Evolutionary conservation across 2,113 vertebrate genomes (phyloP).

Genomic region (Clarias batrachus): DNA sequence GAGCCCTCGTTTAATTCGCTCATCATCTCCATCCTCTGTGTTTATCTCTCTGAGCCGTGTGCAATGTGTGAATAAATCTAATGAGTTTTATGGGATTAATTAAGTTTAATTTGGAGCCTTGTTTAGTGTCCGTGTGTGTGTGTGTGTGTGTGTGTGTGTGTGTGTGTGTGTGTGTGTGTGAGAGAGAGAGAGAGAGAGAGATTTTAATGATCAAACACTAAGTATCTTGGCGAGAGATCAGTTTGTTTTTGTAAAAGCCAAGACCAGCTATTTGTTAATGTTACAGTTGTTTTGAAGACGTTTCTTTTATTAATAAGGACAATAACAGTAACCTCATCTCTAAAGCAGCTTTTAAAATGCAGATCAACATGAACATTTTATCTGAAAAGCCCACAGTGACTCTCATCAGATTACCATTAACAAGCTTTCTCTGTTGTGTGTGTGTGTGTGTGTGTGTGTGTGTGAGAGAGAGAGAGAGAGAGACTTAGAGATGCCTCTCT

Average conservation of each 20-base stretch:
- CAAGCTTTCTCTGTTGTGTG: not conserved
- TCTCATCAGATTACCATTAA: not conserved
- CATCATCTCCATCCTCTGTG: not conserved
- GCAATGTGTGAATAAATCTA: not conserved
- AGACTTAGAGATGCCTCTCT: not conserved
- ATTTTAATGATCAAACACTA: not conserved
- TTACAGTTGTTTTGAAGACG: not conserved
- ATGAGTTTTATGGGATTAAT: slow-evolving; percentile 1
- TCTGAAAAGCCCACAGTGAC: not conserved
- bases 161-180: not conserved
- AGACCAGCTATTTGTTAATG: not conserved
- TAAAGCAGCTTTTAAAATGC: not conserved
- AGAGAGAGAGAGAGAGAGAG: not conserved
- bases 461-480: slow-evolving; percentile 39
- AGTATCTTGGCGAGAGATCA: not conserved
- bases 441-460: not conserved
- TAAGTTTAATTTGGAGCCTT: not conserved
- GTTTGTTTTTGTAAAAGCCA: not conserved
- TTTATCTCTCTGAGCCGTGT: not conserved
- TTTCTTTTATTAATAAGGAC: not conserved
- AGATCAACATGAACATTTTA: not conserved
- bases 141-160: not conserved
- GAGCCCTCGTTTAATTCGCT: not conserved
- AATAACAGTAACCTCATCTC: not conserved
- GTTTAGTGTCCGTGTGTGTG: not conserved